Evolutionary conservation across 2,797 vertebrate genomes (phyloP).

Genomic region (Chelidonichthys spinosus): DNA sequence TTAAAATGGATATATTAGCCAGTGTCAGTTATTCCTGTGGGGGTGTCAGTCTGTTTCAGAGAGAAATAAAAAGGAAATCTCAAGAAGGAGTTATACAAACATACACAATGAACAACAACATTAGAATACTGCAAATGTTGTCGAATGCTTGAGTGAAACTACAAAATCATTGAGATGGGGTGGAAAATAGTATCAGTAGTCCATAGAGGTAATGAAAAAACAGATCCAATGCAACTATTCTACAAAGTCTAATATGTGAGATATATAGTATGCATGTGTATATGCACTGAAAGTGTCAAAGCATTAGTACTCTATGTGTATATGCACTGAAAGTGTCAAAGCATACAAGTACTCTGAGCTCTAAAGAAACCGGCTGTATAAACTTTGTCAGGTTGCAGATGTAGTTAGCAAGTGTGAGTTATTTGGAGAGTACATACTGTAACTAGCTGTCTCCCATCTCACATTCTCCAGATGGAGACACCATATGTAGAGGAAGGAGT

Average conservation of each 20-base stretch:
- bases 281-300: neutral
- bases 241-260: neutral
- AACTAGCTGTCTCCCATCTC: slow-evolving; percentile 50
- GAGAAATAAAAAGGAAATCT: slow-evolving; percentile 1
- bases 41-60: neutral
- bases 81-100: neutral
- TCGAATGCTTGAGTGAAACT: neutral
- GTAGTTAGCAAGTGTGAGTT: slow-evolving; percentile 20
- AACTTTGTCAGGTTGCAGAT: slow-evolving; percentile 31
- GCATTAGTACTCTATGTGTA: neutral
- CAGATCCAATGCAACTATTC: neutral
- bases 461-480: slow-evolving; percentile 57
- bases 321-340: neutral
- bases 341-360: neutral
- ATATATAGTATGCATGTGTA: neutral
- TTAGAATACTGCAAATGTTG: neutral
- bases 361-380: neutral
- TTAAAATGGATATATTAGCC: neutral
- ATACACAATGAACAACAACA: neutral
- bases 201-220: neutral
- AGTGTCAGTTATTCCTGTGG: neutral
- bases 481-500: slow-evolving; percentile 50
- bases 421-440: slow-evolving; percentile 20
- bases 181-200: neutral
- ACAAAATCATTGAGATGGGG: neutral